Evolutionary conservation across 2,113 vertebrate genomes (phyloP).

Genomic region (Dunckerocampus dactyliophorus): DNA sequence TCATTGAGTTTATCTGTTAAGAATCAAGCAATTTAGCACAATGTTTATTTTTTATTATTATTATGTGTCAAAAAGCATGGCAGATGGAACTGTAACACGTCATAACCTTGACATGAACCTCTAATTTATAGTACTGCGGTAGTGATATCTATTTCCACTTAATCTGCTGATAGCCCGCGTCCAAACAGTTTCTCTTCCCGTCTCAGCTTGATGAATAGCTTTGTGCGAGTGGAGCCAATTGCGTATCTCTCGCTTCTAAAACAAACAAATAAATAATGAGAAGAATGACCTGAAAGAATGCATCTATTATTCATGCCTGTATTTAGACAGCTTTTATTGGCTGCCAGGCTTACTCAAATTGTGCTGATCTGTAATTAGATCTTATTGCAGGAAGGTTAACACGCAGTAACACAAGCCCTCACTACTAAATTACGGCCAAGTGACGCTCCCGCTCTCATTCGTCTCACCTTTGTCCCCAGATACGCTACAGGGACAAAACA

Average conservation of each 20-base stretch:
- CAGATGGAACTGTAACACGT: background rate
- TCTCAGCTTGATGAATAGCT: constrained; percentile 32
- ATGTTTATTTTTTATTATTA: no score
- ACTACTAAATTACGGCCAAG: constrained; percentile 35
- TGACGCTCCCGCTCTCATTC: constrained; percentile 16
- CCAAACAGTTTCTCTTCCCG: constrained; percentile 12
- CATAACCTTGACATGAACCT: background rate
- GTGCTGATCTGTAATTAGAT: constrained; percentile 62
- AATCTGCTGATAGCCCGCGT: constrained; percentile 27
- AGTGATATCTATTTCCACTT: background rate
- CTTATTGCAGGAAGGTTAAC: constrained; percentile 34
- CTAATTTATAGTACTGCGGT: background rate
- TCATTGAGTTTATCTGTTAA: background rate
- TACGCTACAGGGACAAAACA: background rate
- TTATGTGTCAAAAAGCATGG: background rate
- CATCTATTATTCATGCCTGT: constrained; percentile 26
- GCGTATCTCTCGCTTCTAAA: constrained; percentile 43
- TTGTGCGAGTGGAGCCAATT: constrained; percentile 18
- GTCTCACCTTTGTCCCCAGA: background rate
- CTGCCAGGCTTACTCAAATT: constrained; percentile 10
- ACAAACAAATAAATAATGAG: constrained; percentile 62
- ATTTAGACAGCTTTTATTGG: constrained; percentile 1
- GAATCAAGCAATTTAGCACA: background rate
- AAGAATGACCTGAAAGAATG: constrained; percentile 39
- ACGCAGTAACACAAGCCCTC: constrained; percentile 46